Evolutionary conservation across 2,113 vertebrate genomes (phyloP), one percentile per base, ranked within the genome.

Genomic region (Tetrax tetrax): DNA sequence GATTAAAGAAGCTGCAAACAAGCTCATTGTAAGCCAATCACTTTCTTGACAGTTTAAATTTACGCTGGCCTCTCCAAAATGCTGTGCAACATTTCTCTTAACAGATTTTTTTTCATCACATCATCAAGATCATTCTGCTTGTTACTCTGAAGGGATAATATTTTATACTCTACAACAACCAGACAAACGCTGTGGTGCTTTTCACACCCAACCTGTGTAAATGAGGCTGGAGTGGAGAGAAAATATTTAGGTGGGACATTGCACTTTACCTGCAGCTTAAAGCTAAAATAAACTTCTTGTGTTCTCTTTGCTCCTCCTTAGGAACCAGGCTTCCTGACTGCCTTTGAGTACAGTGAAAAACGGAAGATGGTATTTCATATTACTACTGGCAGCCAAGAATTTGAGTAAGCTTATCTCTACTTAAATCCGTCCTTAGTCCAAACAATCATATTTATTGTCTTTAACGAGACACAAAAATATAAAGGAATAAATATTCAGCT

Each of bases 1-100:
- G 97, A 99, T 99, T 94, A 99, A 99, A 98, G 99, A 99, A 83
- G 99, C 99, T 27, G 99, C 99, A 95, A 99, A 99, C 96, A 99
- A 99, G 92, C 98, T 99, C 80, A 97, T 99, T 97, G 99, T 99
- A 97, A 99, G 97, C 74, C 59, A 88, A 27, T 68, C 66, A 33
- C 59, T 66, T 89, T 81, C 18, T 64, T 93, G 60, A 56, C 48
- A 27, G 28, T 59, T 92, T 89, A 64, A 88, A 57, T 9, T 74
- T 88, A 47, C 2, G 7, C 56, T 76, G 38, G 14, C 35, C 47
- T 64, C 54, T 87, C 43, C 45, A 85, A 91, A 72, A 76, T 61
- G 47, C 47, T 64, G 22, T 64, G 21, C 38, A 79, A n/a, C 8
- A 4, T 88, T 94, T 92, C 41, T 45, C 61, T 64, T 33, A 43